Evolutionary conservation across 2,797 vertebrate species (phyloP).

Genomic region (Paedocypris micromegethes): DNA sequence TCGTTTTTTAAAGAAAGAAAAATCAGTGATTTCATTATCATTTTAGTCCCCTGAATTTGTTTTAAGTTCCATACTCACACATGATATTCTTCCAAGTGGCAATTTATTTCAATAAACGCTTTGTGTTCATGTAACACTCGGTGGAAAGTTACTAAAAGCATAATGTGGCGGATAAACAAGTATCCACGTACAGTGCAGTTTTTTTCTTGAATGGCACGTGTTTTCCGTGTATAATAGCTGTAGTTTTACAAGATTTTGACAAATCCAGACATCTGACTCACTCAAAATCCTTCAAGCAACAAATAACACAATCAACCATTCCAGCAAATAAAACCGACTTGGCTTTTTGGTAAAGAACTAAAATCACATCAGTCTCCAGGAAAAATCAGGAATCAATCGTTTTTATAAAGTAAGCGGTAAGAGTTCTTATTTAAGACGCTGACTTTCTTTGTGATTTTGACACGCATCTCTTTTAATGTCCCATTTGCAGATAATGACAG

Average conservation of each 20-base stretch:
- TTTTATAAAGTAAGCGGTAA: slow-evolving; percentile 45
- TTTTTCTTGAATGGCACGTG: slow-evolving; percentile 12
- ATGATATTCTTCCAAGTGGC: slow-evolving; percentile 34
- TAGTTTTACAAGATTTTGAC: no score
- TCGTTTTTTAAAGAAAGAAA: no score
- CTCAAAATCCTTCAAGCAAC: not conserved
- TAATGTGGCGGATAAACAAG: slow-evolving; percentile 1
- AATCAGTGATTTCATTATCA: no score
- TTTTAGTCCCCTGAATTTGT: no score
- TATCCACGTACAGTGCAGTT: not conserved
- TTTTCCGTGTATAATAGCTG: no score
- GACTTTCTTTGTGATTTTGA: slow-evolving; percentile 67
- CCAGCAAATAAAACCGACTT: slow-evolving; percentile 10
- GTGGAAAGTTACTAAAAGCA: not conserved
- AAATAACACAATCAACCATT: slow-evolving; percentile 7
- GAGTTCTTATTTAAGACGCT: slow-evolving; percentile 49
- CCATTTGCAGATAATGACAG: slow-evolving; percentile 72
- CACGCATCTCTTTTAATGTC: slow-evolving; percentile 64
- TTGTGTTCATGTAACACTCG: not conserved
- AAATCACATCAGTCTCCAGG: not conserved
- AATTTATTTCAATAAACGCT: slow-evolving; percentile 10
- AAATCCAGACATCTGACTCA: not conserved
- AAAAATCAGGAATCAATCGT: not conserved
- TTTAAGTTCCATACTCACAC: not conserved
- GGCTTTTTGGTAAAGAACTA: slow-evolving; percentile 10